Base-by-base conservation (phyloP, 2,113 vertebrate species). In the Myrmophylax atrothorax region DNA sequence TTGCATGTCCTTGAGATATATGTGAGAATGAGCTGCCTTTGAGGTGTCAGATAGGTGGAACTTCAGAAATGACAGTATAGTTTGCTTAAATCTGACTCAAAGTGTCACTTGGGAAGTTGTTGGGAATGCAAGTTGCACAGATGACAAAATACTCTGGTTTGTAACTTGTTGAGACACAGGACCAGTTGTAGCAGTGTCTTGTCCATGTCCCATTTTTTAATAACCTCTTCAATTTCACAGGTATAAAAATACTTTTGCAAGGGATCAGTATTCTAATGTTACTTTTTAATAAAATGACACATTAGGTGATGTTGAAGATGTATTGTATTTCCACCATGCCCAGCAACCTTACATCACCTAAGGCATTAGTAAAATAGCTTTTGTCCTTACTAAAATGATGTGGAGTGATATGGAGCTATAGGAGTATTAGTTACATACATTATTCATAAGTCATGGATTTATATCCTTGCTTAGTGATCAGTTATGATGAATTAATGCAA, bases 341-440 rank as follows among this genome's bases (percentile, higher is more conserved):
- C 17, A 56, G 58, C n/a, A 72, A 11, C 6, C 3, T 79, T 60
- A 26, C 7, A 3, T 63, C 25, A 22, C 18, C 6, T 44, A 47
- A 85, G 13, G 58, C 4, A 12, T 33, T 5, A 59, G 3, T 59
- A 28, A 79, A 50, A 52, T 14, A 4, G 0, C 3, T 70, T 67
- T 46, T 50, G 7, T 72, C 15, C 6, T 29, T 47, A 17, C 11
- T 90, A 28, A 58, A 80, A n/a, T 46, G 2, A 37, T 64, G 7
- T 12, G 19, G 6, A 0, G 0, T 78, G 9, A 62, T 74, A 31
- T 0, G 0, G 37, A 76, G 73, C 9, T 72, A 1, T 64, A 56
- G 40, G 14, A 76, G 12, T 37, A 47, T 63, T 72, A 66, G 18
- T 67, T 76, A 60, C 3, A 17, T 20, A 38, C 0, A 3, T 50